A percentile compares a stretch with the other conserved stretches of the same genome.
Conservation (phyloP, 1,140 invertebrate genomes). For the Helicoverpa zea region DNA sequence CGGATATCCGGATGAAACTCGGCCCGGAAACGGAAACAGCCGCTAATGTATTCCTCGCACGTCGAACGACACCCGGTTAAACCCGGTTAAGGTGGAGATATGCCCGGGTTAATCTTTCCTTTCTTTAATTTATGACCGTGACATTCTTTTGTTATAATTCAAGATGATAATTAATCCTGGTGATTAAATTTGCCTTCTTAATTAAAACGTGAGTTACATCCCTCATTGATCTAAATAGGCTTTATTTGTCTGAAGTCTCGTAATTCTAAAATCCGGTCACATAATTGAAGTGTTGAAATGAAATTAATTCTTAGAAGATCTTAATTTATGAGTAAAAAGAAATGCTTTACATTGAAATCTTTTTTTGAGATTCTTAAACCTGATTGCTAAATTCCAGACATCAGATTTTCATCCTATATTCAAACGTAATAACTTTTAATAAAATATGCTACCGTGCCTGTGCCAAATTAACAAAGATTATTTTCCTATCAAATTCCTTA, state of each 20-base stretch:
- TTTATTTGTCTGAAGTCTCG: neutral
- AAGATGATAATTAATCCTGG: slow-evolving; percentile 50
- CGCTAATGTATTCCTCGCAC: slow-evolving; percentile 77
- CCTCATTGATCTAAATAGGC: slow-evolving; percentile 20
- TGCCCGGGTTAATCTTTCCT: slow-evolving; percentile 75
- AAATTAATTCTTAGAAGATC: slow-evolving; percentile 19
- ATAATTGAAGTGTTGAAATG: neutral
- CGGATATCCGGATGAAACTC: slow-evolving; percentile 66
- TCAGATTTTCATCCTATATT: too few species aligned
- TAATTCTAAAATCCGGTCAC: slow-evolving; percentile 43
- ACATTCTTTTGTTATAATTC: slow-evolving; percentile 58
- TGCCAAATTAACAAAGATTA: too few species aligned
- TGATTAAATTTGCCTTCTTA: slow-evolving; percentile 45
- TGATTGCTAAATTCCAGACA: too few species aligned
- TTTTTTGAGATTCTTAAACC: too few species aligned
- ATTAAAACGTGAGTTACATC: slow-evolving; percentile 35
- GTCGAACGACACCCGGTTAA: slow-evolving; percentile 75
- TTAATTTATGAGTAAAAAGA: neutral
- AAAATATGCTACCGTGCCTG: too few species aligned
- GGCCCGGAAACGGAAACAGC: slow-evolving; percentile 54
- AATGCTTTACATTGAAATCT: too few species aligned
- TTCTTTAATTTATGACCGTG: slow-evolving; percentile 74
- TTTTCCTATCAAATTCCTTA: too few species aligned
- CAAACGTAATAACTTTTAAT: too few species aligned
- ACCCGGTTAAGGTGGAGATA: slow-evolving; percentile 78